Percentiles rank a stretch among this genome's conserved stretches.
Evolutionary conservation across 2,797 vertebrate species (phyloP).

Genomic region (Pseudochromis fuscus): DNA sequence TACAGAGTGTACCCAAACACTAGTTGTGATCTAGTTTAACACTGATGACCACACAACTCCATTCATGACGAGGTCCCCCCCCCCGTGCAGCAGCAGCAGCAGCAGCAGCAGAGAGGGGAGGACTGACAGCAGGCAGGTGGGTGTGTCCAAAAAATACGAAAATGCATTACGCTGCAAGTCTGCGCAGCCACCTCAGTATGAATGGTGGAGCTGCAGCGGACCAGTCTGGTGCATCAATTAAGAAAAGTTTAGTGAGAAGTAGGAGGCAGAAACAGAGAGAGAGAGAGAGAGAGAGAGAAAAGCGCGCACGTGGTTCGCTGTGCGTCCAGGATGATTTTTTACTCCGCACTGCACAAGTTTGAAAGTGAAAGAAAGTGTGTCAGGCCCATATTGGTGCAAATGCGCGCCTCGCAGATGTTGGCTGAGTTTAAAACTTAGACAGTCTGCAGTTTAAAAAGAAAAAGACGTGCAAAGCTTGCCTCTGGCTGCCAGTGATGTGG

Average conservation of each 20-base stretch:
- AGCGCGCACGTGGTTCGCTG: conserved; percentile 3
- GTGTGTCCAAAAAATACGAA: conserved; percentile 70
- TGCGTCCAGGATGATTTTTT: conserved; percentile 14
- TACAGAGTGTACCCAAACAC: background rate
- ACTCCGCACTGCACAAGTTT: conserved; percentile 30
- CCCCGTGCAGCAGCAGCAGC: conserved; percentile 5
- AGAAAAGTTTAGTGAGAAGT: conserved; percentile 20
- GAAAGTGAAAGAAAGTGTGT: conserved; percentile 53
- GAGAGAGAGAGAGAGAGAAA: background rate
- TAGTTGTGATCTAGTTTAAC: conserved; percentile 15
- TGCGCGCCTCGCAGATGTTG: conserved; percentile 40
- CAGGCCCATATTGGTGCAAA: conserved; percentile 39
- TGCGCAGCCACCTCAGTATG: conserved; percentile 56
- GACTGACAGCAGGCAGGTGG: conserved; percentile 53
- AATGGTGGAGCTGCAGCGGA: conserved; percentile 65
- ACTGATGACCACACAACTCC: conserved; percentile 35
- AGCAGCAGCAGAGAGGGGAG: conserved; percentile 41
- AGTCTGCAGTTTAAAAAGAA: conserved; percentile 15
- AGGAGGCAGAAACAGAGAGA: too few species aligned
- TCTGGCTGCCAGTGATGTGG: conserved; percentile 41
- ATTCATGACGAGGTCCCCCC: conserved; percentile 61
- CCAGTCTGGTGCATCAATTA: conserved; percentile 14
- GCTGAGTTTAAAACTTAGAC: conserved; percentile 27
- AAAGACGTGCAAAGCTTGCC: conserved; percentile 42
- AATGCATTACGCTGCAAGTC: conserved; percentile 56